phyloP scores from a whole-genome alignment of 2,888 invertebrate genomes.

The Drosophila greeni region DNA sequence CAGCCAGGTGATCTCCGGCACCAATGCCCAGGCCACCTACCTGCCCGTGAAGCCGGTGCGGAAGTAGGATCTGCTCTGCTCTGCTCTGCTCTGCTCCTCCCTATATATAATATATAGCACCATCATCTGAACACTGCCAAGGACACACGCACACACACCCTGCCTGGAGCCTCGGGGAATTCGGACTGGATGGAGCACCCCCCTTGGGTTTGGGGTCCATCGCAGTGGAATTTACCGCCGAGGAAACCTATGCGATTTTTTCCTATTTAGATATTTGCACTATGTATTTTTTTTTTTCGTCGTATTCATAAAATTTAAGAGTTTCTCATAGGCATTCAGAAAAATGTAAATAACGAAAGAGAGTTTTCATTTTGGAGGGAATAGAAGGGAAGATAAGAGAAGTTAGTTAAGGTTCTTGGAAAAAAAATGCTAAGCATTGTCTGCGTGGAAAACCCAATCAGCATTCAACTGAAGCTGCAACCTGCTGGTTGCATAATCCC shows the following conservation, averaged over 20 bases:
- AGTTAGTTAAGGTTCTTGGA: background rate
- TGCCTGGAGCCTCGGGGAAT: conserved; percentile 8
- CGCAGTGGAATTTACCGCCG: conserved; percentile 19
- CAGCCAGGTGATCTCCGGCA: conserved; percentile 36
- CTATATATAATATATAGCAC: too few relatives aligned
- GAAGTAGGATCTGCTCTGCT: conserved; percentile 24
- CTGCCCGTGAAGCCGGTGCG: conserved; percentile 62
- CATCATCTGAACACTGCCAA: conserved; percentile 15
- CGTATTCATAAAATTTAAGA: conserved; percentile 62
- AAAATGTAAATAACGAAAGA: conserved; percentile 41
- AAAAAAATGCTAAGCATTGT: too few relatives aligned
- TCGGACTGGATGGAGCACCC: conserved; percentile 9
- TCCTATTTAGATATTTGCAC: conserved; percentile 29
- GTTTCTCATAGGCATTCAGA: conserved; percentile 62
- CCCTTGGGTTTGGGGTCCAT: conserved; percentile 10
- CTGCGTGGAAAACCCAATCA: background rate
- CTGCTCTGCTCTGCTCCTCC: background rate
- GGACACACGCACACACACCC: background rate
- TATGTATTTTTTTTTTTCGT: conserved; percentile 38
- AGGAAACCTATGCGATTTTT: conserved; percentile 52
- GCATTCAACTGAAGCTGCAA: background rate
- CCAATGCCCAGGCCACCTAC: conserved; percentile 57
- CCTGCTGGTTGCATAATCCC: conserved; percentile 29
- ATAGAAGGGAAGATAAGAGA: background rate
- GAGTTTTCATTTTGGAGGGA: background rate